Conservation (phyloP, 2,113 vertebrate genomes). For the Conger conger region DNA sequence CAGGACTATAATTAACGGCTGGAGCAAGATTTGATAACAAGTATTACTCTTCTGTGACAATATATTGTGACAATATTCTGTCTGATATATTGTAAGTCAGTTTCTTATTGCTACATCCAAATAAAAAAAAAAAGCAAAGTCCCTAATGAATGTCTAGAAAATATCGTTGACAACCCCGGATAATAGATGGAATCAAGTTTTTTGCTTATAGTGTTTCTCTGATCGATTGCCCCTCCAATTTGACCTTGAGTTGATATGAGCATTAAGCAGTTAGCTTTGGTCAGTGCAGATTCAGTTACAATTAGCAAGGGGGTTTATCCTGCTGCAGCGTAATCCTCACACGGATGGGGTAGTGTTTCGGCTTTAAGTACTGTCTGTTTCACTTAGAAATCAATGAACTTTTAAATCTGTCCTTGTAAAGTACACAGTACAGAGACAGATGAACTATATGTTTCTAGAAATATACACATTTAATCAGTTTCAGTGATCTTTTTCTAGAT, state of each 20-base stretch:
- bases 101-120: background rate
- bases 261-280: slow-evolving; percentile 59
- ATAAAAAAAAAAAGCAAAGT: slow-evolving; percentile 18
- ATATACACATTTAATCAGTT: no score
- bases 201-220: slow-evolving; percentile 38
- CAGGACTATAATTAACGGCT: background rate
- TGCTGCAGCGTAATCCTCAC: slow-evolving; percentile 49
- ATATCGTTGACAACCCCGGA: slow-evolving; percentile 27
- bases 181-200: slow-evolving; percentile 60
- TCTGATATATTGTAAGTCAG: background rate
- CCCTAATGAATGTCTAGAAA: slow-evolving; percentile 31
- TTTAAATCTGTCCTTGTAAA: background rate
- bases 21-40: slow-evolving; percentile 3
- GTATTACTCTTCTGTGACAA: background rate
- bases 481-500: no score
- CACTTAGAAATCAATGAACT: slow-evolving; percentile 30
- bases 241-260: slow-evolving; percentile 71
- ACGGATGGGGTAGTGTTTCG: slow-evolving; percentile 63
- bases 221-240: slow-evolving; percentile 63
- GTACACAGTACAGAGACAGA: slow-evolving; percentile 7
- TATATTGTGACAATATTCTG: background rate
- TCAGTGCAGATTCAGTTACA: slow-evolving; percentile 74
- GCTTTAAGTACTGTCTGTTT: slow-evolving; percentile 34
- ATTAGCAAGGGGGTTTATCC: slow-evolving; percentile 73
- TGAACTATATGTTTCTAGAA: background rate